A percentile compares a stretch with the other conserved stretches of the same genome.
These are phyloP conservation scores for Trissolcus japonicus DNA, from an alignment of 2,888 invertebrate genomes.

Conservation along the genomic window DNA sequence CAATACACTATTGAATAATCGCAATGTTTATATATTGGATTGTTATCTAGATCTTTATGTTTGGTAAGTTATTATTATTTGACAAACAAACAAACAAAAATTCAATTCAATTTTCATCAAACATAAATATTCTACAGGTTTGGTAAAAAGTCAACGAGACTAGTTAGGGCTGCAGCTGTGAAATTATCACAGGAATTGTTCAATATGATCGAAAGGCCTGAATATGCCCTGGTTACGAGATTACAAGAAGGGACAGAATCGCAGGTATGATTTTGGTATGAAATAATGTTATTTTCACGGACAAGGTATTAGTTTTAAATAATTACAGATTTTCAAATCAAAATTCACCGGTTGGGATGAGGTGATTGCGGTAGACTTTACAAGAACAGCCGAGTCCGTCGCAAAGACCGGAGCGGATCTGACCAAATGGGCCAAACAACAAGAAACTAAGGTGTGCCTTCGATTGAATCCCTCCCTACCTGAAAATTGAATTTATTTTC, in stretches of 20 bases:
- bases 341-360: conserved; percentile 99
- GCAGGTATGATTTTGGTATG: conserved; percentile 73
- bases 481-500: too few relatives aligned
- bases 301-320: neutral
- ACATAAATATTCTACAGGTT: conserved; percentile 80
- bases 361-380: conserved; percentile 99
- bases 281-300: neutral
- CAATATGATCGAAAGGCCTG: conserved; percentile 93
- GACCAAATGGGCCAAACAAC: conserved; percentile 91
- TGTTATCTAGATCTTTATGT: conserved; percentile 95
- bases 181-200: conserved; percentile 98
- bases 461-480: too few relatives aligned
- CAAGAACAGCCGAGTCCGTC: conserved; percentile 97
- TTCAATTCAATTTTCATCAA: neutral
- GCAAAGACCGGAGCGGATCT: conserved; percentile 97
- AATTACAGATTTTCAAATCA: conserved; percentile 90
- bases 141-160: conserved; percentile 96
- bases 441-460: conserved; percentile 84
- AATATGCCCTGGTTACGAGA: conserved; percentile 91
- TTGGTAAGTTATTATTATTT: conserved; percentile 81
- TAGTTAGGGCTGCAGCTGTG: conserved; percentile 96
- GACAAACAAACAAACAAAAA: neutral
- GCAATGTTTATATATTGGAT: conserved; percentile 97
- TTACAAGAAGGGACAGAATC: conserved; percentile 95
- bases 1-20: conserved; percentile 88